Percentiles rank a stretch among this genome's conserved stretches.
Conservation (phyloP, 1,140 invertebrate genomes). For the Conus ventricosus region DNA sequence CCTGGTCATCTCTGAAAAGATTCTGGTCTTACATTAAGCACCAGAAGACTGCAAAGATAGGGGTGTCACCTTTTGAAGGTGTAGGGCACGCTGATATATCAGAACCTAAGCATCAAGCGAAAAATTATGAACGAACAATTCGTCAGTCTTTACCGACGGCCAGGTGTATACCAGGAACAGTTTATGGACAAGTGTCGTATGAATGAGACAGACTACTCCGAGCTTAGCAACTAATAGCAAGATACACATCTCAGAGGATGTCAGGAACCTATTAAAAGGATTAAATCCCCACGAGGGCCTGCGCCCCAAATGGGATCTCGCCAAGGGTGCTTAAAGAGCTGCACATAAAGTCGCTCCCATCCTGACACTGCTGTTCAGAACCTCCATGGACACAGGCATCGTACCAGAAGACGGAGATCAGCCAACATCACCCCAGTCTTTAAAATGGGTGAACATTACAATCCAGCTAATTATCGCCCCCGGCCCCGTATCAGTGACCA, state of each 20-base stretch:
- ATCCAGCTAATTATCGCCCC: background rate
- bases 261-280: background rate
- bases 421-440: background rate
- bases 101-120: background rate
- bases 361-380: background rate
- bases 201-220: background rate
- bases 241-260: background rate
- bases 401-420: background rate
- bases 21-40: too few species aligned
- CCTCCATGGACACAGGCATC: too few species aligned
- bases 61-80: background rate
- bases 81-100: background rate
- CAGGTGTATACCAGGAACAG: conserved; percentile 6
- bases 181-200: background rate
- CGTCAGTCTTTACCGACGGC: conserved; percentile 30
- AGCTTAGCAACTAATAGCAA: too few species aligned
- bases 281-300: background rate
- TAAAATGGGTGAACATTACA: background rate
- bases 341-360: background rate
- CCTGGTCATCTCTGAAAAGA: too few species aligned
- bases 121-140: conserved; percentile 22
- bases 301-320: background rate
- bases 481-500: background rate
- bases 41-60: background rate
- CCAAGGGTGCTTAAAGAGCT: background rate